These are phyloP conservation scores for Itoplectis maculator DNA, from an alignment of 2,888 invertebrate species.

Conservation along the genomic window DNA sequence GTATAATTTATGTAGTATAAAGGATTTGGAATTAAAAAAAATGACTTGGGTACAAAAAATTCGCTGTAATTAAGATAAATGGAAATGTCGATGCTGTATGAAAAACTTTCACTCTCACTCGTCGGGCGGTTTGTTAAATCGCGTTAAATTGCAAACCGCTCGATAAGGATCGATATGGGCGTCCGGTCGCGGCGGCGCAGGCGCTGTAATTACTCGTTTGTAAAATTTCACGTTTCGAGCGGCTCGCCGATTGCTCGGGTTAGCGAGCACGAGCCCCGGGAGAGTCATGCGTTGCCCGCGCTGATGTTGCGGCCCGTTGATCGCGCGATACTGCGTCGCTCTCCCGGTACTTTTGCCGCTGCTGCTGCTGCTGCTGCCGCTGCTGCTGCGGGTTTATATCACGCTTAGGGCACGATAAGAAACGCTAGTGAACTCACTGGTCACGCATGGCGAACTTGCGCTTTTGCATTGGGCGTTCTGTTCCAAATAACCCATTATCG, in stretches of 20 bases:
- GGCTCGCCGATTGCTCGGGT: slow-evolving; percentile 30
- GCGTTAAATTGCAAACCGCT: slow-evolving; percentile 48
- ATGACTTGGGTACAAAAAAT: no score
- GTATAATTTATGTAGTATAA: no score
- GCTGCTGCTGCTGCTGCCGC: slow-evolving; percentile 9
- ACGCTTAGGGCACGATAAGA: slow-evolving; percentile 40
- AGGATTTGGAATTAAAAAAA: no score
- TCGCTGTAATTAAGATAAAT: not conserved
- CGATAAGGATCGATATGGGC: slow-evolving; percentile 49
- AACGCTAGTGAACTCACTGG: slow-evolving; percentile 28
- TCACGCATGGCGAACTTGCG: slow-evolving; percentile 21
- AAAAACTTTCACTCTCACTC: slow-evolving; percentile 32
- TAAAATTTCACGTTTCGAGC: slow-evolving; percentile 44
- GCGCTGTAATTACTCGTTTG: slow-evolving; percentile 48
- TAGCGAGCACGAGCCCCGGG: slow-evolving; percentile 32
- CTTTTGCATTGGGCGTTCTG: not conserved
- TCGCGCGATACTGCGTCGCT: slow-evolving; percentile 31
- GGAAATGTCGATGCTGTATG: not conserved
- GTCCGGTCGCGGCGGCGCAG: slow-evolving; percentile 24
- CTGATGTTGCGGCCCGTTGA: slow-evolving; percentile 28
- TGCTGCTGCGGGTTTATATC: slow-evolving; percentile 28
- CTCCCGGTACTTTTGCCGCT: slow-evolving; percentile 1
- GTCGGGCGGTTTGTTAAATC: slow-evolving; percentile 30
- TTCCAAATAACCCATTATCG: not conserved
- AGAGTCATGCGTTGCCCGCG: slow-evolving; percentile 18